These are phyloP conservation scores for Cremastinae sp. DNA, from an alignment of 2,888 invertebrate species.

Conservation along the genomic window DNA sequence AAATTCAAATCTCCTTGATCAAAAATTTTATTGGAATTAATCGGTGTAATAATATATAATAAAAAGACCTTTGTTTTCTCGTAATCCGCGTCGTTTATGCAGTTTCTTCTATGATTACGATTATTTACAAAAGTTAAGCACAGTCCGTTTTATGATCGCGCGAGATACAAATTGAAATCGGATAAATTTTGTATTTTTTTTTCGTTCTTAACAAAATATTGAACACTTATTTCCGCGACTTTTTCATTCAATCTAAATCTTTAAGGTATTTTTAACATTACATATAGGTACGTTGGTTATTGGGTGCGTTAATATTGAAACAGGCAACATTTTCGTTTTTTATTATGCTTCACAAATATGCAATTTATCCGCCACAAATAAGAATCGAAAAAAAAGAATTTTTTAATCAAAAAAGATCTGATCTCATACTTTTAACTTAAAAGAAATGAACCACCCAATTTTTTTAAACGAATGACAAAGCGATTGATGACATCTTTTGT, in stretches of 20 bases:
- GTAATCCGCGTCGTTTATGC: conserved; percentile 35
- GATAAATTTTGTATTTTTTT: conserved; percentile 16
- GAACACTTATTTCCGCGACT: conserved; percentile 34
- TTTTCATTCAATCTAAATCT: conserved; percentile 31
- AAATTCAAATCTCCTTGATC: background rate
- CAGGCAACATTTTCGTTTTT: conserved; percentile 17
- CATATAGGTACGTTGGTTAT: conserved; percentile 27
- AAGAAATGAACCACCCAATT: too few species aligned
- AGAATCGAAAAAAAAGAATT: background rate
- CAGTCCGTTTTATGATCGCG: conserved; percentile 27
- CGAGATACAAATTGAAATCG: conserved; percentile 32
- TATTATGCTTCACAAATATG: conserved; percentile 13
- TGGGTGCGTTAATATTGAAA: conserved; percentile 38
- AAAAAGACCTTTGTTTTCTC: conserved; percentile 61
- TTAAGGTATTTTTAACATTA: conserved; percentile 32
- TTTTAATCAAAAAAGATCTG: background rate
- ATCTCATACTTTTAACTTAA: too few species aligned
- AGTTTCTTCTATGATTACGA: conserved; percentile 46
- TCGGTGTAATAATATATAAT: conserved; percentile 31
- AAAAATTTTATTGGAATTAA: background rate
- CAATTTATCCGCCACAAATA: too few species aligned
- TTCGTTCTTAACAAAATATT: conserved; percentile 43
- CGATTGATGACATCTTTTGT: too few species aligned
- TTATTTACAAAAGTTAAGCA: conserved; percentile 64
- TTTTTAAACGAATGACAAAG: too few species aligned